These are phyloP conservation scores for Micrasema minimum DNA, from an alignment of 1,140 invertebrate species.

Conservation along the genomic window DNA sequence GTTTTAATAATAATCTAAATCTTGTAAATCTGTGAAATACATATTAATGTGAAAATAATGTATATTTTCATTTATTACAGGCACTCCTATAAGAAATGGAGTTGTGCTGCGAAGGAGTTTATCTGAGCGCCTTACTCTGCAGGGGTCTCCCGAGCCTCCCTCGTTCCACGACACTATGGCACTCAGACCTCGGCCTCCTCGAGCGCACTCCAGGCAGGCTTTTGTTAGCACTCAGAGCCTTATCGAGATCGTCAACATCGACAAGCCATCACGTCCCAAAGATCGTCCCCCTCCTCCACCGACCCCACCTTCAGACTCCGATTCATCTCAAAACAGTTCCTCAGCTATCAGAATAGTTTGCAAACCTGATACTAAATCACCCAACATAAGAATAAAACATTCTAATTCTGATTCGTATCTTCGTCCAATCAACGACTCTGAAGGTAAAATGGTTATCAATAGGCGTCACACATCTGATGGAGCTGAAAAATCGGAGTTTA, in stretches of 20 bases:
- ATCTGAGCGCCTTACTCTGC: constrained; percentile 47
- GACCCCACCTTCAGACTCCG: constrained; percentile 36
- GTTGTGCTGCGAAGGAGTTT: constrained; percentile 43
- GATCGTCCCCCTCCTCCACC: constrained; percentile 64
- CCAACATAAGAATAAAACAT: constrained; percentile 10
- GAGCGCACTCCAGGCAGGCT: constrained; percentile 70
- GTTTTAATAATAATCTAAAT: no score
- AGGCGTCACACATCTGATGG: constrained; percentile 22
- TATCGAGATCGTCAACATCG: constrained; percentile 55
- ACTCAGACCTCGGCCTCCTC: constrained; percentile 72
- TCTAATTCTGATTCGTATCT: constrained; percentile 23
- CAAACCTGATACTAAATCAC: background rate
- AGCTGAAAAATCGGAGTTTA: background rate
- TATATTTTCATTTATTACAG: constrained; percentile 37
- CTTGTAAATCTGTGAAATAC: no score
- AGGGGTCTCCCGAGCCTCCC: constrained; percentile 66
- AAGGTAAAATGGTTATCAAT: background rate
- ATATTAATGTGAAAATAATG: no score
- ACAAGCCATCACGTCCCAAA: constrained; percentile 50
- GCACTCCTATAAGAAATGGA: constrained; percentile 13
- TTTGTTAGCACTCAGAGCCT: constrained; percentile 64
- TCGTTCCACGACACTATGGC: constrained; percentile 78
- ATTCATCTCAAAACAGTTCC: constrained; percentile 20
- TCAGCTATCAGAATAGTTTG: constrained; percentile 23
- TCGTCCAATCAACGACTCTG: background rate